Evolutionary conservation across 2,113 vertebrate species (phyloP).

Genomic region (Coryphaenoides rupestris): DNA sequence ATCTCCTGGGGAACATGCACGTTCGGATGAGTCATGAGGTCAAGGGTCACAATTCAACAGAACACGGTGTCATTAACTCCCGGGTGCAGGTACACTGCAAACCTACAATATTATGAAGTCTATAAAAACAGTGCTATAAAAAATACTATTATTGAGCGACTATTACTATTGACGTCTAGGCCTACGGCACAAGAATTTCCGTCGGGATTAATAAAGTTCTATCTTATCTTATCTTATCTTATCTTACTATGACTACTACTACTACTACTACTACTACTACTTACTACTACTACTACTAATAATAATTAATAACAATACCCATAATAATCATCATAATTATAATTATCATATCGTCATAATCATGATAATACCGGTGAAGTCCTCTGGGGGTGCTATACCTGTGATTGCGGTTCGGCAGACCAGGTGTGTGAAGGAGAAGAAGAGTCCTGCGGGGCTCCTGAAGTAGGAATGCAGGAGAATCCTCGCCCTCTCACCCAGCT

Average conservation of each 20-base stretch:
- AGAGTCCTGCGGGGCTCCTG: slow-evolving; percentile 79
- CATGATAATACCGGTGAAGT: neutral
- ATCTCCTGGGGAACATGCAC: slow-evolving; percentile 67
- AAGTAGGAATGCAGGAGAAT: slow-evolving; percentile 87
- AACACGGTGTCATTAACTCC: neutral
- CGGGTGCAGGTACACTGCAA: too few relatives aligned
- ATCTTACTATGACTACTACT: too few relatives aligned
- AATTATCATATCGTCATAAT: neutral
- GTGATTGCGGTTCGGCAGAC: slow-evolving; percentile 87
- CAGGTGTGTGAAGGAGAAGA: slow-evolving; percentile 90
- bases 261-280: neutral
- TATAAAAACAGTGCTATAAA: too few relatives aligned
- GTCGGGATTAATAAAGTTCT: too few relatives aligned
- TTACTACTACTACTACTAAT: neutral
- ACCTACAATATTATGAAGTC: too few relatives aligned
- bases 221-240: too few relatives aligned
- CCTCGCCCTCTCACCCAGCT: slow-evolving; percentile 82
- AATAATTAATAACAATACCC: neutral
- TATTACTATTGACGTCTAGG: too few relatives aligned
- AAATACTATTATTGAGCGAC: too few relatives aligned
- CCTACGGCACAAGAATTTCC: too few relatives aligned
- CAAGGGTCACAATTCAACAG: neutral
- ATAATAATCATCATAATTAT: neutral
- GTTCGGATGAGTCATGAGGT: neutral
- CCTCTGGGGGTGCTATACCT: slow-evolving; percentile 64